Conservation (phyloP, 1,140 invertebrate species). For the Aphelinus atriplicis region DNA sequence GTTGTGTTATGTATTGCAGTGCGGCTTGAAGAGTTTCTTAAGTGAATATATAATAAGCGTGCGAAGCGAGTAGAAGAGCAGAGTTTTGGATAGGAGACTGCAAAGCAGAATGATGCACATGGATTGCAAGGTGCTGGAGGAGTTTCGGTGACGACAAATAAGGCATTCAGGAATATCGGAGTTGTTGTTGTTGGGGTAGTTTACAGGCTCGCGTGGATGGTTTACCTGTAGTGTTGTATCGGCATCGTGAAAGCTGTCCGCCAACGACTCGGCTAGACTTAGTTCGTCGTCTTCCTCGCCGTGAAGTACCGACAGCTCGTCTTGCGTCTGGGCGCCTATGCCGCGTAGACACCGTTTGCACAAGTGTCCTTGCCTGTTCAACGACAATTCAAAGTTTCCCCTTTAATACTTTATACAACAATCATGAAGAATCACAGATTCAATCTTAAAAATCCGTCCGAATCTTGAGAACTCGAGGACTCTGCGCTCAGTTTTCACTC, state of each 20-base stretch:
- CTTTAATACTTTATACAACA: no score
- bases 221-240: conserved; percentile 60
- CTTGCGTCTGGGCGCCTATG: conserved; percentile 69
- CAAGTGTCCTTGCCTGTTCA: conserved; percentile 77
- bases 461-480: no score
- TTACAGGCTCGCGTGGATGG: not conserved
- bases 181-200: no score
- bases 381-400: no score
- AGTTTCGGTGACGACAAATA: no score
- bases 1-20: not conserved
- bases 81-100: conserved; percentile 7
- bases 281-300: conserved; percentile 79
- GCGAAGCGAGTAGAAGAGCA: not conserved
- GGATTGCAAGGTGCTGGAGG: not conserved
- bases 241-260: conserved; percentile 60
- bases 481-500: not conserved
- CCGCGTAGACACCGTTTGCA: conserved; percentile 80
- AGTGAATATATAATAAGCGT: not conserved
- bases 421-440: no score
- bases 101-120: conserved; percentile 21
- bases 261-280: conserved; percentile 73
- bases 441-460: no score
- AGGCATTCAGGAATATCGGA: no score
- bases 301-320: conserved; percentile 76
- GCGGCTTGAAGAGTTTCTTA: conserved; percentile 32